phyloP scores from a whole-genome alignment of 2,797 vertebrate species.

The Microctenopoma stevenorrisi region DNA sequence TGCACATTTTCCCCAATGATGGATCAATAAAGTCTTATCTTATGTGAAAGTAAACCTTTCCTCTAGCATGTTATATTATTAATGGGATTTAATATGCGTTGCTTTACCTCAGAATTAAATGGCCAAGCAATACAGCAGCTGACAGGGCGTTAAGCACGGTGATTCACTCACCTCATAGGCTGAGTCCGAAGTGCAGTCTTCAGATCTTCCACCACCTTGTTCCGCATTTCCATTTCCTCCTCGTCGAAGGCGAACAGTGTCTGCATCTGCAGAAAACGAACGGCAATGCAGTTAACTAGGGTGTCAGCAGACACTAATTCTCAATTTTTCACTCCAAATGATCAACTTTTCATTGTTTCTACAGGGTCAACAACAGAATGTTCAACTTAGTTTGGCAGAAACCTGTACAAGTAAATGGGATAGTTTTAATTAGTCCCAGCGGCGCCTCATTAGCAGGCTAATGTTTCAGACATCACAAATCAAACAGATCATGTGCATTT shows the following conservation, averaged over 20 bases:
- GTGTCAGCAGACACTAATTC: neutral
- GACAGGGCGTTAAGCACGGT: neutral
- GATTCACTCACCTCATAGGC: conserved; percentile 91
- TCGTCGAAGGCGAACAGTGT: conserved; percentile 94
- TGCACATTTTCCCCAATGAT: too few relatives aligned
- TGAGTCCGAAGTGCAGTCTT: conserved; percentile 98
- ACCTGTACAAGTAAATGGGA: conserved; percentile 10
- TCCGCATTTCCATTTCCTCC: conserved; percentile 96
- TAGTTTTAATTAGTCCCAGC: conserved; percentile 25
- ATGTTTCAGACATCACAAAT: conserved; percentile 31
- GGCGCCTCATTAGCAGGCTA: conserved; percentile 29
- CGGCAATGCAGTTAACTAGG: neutral
- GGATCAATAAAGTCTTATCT: too few relatives aligned
- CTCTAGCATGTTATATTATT: conserved; percentile 13
- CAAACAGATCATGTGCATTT: conserved; percentile 16
- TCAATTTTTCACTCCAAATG: conserved; percentile 17
- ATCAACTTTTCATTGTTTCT: conserved; percentile 9
- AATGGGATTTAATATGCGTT: conserved; percentile 20
- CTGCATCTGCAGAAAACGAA: conserved; percentile 89
- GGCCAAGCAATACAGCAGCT: neutral
- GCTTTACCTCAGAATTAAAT: conserved; percentile 19
- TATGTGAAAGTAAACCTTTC: conserved; percentile 4
- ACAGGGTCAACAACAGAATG: conserved; percentile 9
- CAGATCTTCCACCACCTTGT: conserved; percentile 96
- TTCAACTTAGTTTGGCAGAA: conserved; percentile 28